These are phyloP conservation scores for Vanessa cardui DNA, from an alignment of 2,888 invertebrate species.

Conservation along the genomic window DNA sequence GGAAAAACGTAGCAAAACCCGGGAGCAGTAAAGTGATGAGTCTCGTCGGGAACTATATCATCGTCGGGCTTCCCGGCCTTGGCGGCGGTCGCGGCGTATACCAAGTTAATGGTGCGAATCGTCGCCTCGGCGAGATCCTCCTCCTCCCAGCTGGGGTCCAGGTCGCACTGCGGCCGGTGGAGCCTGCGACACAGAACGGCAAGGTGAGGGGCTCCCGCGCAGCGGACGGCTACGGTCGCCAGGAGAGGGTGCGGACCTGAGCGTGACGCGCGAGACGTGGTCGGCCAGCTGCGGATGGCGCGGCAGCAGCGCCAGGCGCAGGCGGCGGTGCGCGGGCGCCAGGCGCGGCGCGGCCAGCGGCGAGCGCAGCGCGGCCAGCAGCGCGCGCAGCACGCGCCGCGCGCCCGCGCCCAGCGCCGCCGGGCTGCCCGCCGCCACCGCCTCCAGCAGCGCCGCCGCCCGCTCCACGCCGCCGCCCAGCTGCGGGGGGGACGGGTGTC, in stretches of 20 bases:
- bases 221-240: too few species aligned
- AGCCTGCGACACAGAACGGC: constrained; percentile 64
- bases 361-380: constrained; percentile 64
- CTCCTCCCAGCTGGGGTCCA: constrained; percentile 90
- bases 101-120: constrained; percentile 83
- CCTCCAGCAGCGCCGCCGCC: constrained; percentile 61
- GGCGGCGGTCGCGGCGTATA: constrained; percentile 79
- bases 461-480: constrained; percentile 58
- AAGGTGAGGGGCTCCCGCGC: too few species aligned
- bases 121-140: constrained; percentile 85
- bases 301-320: constrained; percentile 77
- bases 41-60: constrained; percentile 33
- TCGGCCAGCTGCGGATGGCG: constrained; percentile 76
- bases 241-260: constrained; percentile 71
- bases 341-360: constrained; percentile 75
- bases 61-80: constrained; percentile 43
- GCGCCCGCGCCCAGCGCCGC: constrained; percentile 58
- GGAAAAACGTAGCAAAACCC: constrained; percentile 93
- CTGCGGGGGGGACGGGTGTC: constrained; percentile 45
- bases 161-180: constrained; percentile 90
- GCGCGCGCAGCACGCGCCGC: constrained; percentile 59
- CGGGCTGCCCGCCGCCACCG: constrained; percentile 50
- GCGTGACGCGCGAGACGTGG: constrained; percentile 87
- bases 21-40: constrained; percentile 84
- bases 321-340: constrained; percentile 79